Percentiles rank a stretch among this genome's conserved stretches.
These are phyloP conservation scores for Clarias macrocephalus DNA, from an alignment of 2,113 vertebrate species.

Conservation along the genomic window DNA sequence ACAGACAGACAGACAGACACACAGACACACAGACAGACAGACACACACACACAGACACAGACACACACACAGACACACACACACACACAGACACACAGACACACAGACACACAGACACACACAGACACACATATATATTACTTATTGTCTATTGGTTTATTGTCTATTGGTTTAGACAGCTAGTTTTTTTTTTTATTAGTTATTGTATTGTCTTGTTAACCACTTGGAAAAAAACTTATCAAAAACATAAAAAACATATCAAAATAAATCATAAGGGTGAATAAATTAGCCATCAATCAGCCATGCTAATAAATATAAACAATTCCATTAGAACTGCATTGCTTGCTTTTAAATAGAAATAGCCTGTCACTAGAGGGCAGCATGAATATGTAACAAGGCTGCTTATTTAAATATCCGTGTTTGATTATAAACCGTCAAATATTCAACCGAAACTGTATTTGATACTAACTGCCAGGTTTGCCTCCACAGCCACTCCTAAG, in stretches of 20 bases:
- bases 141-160: too few species aligned
- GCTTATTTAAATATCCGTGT: background rate
- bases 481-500: background rate
- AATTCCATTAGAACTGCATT: background rate
- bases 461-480: background rate
- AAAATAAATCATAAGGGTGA: background rate
- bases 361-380: conserved; percentile 45
- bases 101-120: too few species aligned
- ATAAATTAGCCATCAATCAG: background rate
- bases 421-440: background rate
- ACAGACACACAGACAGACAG: too few species aligned
- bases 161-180: too few species aligned
- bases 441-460: background rate
- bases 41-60: too few species aligned
- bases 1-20: too few species aligned
- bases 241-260: background rate
- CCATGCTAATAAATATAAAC: background rate
- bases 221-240: background rate
- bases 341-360: background rate
- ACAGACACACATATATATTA: too few species aligned
- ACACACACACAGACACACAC: too few species aligned
- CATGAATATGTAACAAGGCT: conserved; percentile 13
- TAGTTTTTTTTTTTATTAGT: background rate
- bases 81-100: too few species aligned
- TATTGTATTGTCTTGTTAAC: background rate